Evolutionary conservation across 2,888 invertebrate species (phyloP).

Genomic region (Meghimatium bilineatum): DNA sequence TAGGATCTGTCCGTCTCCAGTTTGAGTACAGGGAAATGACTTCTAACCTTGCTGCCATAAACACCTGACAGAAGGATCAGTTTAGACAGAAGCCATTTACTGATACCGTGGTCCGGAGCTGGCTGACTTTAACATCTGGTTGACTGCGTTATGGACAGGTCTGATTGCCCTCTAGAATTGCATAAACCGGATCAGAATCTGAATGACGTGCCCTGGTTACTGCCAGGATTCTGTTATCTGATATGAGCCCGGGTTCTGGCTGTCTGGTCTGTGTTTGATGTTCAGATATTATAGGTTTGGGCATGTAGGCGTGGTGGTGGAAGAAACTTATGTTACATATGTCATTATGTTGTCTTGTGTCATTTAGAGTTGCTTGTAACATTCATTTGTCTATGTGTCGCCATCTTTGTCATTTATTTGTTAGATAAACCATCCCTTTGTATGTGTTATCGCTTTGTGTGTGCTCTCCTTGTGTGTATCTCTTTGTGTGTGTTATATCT

Average conservation of each 20-base stretch:
- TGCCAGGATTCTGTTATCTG: background rate
- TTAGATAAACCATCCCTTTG: too few species aligned
- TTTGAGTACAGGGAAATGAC: background rate
- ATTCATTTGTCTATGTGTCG: too few species aligned
- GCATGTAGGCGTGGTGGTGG: background rate
- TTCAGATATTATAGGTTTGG: background rate
- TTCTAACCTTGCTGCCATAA: background rate
- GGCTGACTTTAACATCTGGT: background rate
- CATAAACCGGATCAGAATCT: background rate
- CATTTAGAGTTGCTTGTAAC: too few species aligned
- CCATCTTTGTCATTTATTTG: too few species aligned
- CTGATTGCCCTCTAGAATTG: constrained; percentile 10
- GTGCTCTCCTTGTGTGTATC: too few species aligned
- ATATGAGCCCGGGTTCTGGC: background rate
- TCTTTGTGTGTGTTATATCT: too few species aligned
- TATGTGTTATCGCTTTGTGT: too few species aligned
- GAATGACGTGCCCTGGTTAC: background rate
- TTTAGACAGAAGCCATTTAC: constrained; percentile 5
- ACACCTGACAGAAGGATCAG: constrained; percentile 13
- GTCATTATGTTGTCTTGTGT: too few species aligned
- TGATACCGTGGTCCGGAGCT: background rate
- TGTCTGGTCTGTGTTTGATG: background rate
- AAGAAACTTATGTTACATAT: too few species aligned
- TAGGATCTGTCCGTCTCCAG: background rate
- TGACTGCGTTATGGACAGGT: background rate